phyloP scores from a whole-genome alignment of 2,113 vertebrate genomes.

The Pterophyllum scalare region DNA sequence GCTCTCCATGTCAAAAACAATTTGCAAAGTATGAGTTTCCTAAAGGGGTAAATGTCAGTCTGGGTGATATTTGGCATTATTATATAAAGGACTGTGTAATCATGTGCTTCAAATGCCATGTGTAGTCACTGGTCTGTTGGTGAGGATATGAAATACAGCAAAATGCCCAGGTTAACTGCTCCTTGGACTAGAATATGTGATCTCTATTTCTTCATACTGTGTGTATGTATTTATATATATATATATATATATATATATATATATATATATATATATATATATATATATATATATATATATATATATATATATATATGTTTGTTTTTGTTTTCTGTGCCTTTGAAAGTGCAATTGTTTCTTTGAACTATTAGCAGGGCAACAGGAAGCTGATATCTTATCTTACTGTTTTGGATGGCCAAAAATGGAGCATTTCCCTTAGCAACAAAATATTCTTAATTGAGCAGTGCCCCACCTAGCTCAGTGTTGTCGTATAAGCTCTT shows the following conservation, averaged over 20 bases:
- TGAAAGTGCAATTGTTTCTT: not conserved
- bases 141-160: not conserved
- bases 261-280: too few relatives aligned
- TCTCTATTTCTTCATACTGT: not conserved
- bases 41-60: not conserved
- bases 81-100: not conserved
- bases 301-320: too few relatives aligned
- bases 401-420: slow-evolving; percentile 8
- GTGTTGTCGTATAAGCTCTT: not conserved
- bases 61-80: not conserved
- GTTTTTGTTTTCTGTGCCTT: too few relatives aligned
- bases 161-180: not conserved
- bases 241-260: too few relatives aligned
- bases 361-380: not conserved
- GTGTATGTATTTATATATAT: too few relatives aligned
- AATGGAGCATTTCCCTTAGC: slow-evolving; percentile 15
- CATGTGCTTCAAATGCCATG: not conserved
- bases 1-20: not conserved
- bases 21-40: not conserved
- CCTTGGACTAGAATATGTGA: not conserved
- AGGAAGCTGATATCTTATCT: slow-evolving; percentile 39
- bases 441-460: not conserved
- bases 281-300: too few relatives aligned
- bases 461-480: not conserved
- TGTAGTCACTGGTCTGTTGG: not conserved